Evolutionary conservation across 2,797 vertebrate genomes (phyloP).

Genomic region (Sebastes trivittatus): DNA sequence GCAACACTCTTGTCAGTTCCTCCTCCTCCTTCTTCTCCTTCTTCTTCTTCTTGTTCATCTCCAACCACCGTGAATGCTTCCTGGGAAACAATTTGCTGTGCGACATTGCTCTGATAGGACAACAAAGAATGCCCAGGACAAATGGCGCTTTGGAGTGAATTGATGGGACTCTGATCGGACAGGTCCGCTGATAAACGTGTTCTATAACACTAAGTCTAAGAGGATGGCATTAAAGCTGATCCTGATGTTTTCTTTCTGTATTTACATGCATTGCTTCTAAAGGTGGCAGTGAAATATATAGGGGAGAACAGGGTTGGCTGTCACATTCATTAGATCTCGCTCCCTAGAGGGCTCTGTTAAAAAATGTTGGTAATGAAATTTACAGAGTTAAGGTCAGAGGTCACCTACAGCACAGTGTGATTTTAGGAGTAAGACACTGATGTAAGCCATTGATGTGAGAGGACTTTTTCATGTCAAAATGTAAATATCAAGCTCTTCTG

Average conservation of each 20-base stretch:
- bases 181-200: conserved; percentile 50
- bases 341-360: neutral
- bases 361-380: neutral
- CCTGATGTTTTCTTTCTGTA: neutral
- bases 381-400: too few relatives aligned
- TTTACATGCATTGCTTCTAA: neutral
- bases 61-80: conserved; percentile 52
- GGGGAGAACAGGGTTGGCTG: accelerated
- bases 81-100: conserved; percentile 71
- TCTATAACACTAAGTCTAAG: conserved; percentile 9
- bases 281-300: neutral
- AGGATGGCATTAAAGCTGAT: neutral
- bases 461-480: too few relatives aligned
- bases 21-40: conserved; percentile 43
- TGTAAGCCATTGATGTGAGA: too few relatives aligned
- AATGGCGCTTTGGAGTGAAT: conserved; percentile 57
- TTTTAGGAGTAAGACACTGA: too few relatives aligned
- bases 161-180: conserved; percentile 54
- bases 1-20: conserved; percentile 72
- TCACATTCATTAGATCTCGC: neutral
- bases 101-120: conserved; percentile 59
- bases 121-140: conserved; percentile 64
- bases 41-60: conserved; percentile 61
- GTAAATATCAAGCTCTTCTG: too few relatives aligned
- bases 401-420: too few relatives aligned